phyloP scores from a whole-genome alignment of 2,888 invertebrate genomes.

The Villa cingulata region DNA sequence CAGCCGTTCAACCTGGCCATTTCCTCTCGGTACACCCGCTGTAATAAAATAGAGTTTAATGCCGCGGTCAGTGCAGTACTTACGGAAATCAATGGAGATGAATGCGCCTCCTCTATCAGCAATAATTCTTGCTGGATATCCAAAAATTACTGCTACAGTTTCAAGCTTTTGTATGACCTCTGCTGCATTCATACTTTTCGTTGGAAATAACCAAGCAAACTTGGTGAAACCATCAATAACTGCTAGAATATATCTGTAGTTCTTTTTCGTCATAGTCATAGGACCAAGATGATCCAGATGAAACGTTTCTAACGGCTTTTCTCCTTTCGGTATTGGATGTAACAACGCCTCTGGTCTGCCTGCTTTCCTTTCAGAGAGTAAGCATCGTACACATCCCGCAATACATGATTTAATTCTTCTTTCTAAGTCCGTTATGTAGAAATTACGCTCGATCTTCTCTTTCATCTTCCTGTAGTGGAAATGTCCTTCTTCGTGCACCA shows the following conservation, averaged over 20 bases:
- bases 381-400: too few relatives aligned
- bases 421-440: not conserved
- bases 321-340: constrained; percentile 21
- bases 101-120: constrained; percentile 1
- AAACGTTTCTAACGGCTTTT: constrained; percentile 19
- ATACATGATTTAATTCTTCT: not conserved
- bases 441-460: not conserved
- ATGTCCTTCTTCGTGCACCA: too few relatives aligned
- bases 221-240: constrained; percentile 24
- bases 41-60: constrained; percentile 1
- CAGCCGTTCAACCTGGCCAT: constrained; percentile 14
- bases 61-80: constrained; percentile 1
- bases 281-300: constrained; percentile 26
- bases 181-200: constrained; percentile 1
- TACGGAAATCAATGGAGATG: not conserved
- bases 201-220: constrained; percentile 10
- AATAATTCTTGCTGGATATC: too few relatives aligned
- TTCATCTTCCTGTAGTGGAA: not conserved
- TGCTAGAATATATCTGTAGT: constrained; percentile 23
- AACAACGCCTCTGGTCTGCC: too few relatives aligned
- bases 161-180: constrained; percentile 4
- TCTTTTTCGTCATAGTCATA: too few relatives aligned
- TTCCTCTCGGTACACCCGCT: constrained; percentile 8
- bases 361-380: too few relatives aligned
- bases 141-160: not conserved